Evolutionary conservation across 2,113 vertebrate genomes (phyloP).

Genomic region (Fulmarus glacialis): DNA sequence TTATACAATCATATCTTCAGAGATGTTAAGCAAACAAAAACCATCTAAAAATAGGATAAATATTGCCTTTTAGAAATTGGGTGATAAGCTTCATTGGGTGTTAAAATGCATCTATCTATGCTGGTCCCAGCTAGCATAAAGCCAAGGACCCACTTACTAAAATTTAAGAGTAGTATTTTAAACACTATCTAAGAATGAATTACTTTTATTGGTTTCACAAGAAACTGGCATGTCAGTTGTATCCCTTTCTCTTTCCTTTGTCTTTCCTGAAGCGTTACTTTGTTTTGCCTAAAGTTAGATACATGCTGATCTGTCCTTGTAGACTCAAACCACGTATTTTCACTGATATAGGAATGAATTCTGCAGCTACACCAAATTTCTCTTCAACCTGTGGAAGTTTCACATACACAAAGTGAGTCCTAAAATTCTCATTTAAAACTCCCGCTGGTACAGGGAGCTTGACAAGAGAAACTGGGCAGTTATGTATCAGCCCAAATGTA

Average conservation of each 20-base stretch:
- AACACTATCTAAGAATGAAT: neutral
- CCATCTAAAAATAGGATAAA: neutral
- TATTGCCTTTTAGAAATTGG: neutral
- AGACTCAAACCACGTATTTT: neutral
- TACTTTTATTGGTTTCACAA: neutral
- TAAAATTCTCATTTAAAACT: neutral
- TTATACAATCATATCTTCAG: neutral
- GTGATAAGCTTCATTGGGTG: neutral
- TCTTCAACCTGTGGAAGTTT: neutral
- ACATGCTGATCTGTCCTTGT: neutral
- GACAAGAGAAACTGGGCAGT: neutral
- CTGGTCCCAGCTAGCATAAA: neutral
- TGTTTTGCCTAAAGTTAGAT: neutral
- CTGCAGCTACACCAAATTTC: neutral
- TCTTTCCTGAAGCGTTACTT: neutral
- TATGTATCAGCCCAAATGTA: neutral
- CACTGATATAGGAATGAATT: neutral
- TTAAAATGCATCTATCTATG: neutral
- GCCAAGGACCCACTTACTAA: neutral
- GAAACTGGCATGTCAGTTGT: neutral
- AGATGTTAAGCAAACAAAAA: neutral
- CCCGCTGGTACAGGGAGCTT: neutral
- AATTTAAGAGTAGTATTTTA: neutral
- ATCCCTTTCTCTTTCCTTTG: neutral
- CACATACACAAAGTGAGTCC: neutral